Evolutionary conservation across 2,113 vertebrate species (phyloP), one percentile per base, ranked within the genome.

Genomic region (Urocynchramus pylzowi): DNA sequence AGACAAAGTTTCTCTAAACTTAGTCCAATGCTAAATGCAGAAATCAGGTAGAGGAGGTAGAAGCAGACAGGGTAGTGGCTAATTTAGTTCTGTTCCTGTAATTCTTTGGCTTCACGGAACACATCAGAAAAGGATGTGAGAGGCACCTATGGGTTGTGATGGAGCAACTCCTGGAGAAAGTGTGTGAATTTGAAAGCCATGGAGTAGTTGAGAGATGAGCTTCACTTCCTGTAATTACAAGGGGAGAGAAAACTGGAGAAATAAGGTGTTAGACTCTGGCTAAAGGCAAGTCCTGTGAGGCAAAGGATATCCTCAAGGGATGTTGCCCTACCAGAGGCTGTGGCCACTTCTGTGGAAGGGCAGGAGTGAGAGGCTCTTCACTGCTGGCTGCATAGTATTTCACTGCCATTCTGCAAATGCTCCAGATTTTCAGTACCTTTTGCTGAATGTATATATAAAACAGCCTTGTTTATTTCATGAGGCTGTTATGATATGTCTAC

Each of bases 161-260:
- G 54, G 42, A 91, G 74, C 85, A 93, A 3, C 50, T 75, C 35
- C n/a, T 52, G 50, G 68, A 93, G 54, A 85, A 76, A 50, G 71
- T 28, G 39, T 64, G 54, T 78, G 69, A 80, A 52, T 71, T 60
- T 60, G n/a, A 82, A 89, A 35, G 49, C 31, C 2, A 0, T 0
- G 1, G 49, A 74, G 37, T 15, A 14, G 6, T 21, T 85, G 75
- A 37, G 79, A 78, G n/a, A 69, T 19, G 6, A 39, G 16, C 57
- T 74, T 84, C 2, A 1, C n/a, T 70, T 67, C 42, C 44, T 20
- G 1, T 80, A 59, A 56, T 63, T 84, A 74, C 21, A 74, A 26
- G 59, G 70, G 42, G 49, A 71, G 54, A 77, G 47, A 65, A 73
- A 83, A 65, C 42, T 63, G 47, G 59, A 79, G 47, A 54, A 79